Evolutionary conservation across 2,888 invertebrate species (phyloP), one percentile per base, ranked within the genome.

Genomic region (Pantelozetes paolii): DNA sequence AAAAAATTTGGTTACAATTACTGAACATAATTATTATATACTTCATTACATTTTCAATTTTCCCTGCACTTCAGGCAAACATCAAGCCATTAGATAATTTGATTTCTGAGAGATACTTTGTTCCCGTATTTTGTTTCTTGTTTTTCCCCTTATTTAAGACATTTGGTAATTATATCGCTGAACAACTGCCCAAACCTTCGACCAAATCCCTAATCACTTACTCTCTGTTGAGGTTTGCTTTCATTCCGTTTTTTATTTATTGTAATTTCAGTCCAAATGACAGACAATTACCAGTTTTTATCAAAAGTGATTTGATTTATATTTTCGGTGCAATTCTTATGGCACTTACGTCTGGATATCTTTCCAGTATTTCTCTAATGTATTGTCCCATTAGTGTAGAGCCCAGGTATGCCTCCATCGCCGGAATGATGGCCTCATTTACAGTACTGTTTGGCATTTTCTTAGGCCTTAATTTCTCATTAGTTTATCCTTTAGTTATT

Each of bases 381-480:
- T 94, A 92, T 83, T 89, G 91, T 71, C 89, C 92, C 57, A 87
- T 89, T 92, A 93, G 86, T 40, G 92, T 93, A n/a, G 89, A 90
- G 23, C 88, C 89, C 0, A 88, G 91, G 79, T 85, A 93, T 82
- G 89, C 91, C 13, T 84, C 89, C 0, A 89, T 88, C 0, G 97
- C 97, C 0, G 97, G 97, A 74, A 98, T 97, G 97, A 91, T 94
- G 82, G 96, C 91, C 54, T 94, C 91, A 0, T 94, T 97, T 26
- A 89, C 89, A 79, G 86, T 98, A 0, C 89, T 96, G 42, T 89
- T 93, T 0, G 96, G 97, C 62, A 90, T 96, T 70, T 88, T 92
- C 75, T 80, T 84, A 2, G 96, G 96, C 18, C 87, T 96, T 75
- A 80, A 87, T 76, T 89, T 73, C 28, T 50, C 50, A 26, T 26